These are phyloP conservation scores for Apis dorsata DNA, from an alignment of 1,140 invertebrate species.

Conservation along the genomic window DNA sequence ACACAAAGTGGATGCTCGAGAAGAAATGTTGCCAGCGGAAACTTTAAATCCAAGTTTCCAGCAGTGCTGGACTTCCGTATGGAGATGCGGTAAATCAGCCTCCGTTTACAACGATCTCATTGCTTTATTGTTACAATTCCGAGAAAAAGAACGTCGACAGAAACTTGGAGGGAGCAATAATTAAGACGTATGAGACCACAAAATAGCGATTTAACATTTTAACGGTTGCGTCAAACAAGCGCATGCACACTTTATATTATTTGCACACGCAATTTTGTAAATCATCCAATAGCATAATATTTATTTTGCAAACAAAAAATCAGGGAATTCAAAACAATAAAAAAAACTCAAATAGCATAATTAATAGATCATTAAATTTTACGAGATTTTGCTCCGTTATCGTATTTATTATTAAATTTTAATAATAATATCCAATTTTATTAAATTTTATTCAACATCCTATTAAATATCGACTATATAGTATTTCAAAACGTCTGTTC, in stretches of 20 bases:
- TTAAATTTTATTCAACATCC: conserved; percentile 16
- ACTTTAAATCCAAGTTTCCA: conserved; percentile 40
- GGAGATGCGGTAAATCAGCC: conserved; percentile 33
- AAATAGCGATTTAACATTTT: conserved; percentile 36
- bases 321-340: neutral
- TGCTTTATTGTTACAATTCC: conserved; percentile 30
- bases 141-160: conserved; percentile 2
- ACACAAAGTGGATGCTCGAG: conserved; percentile 7
- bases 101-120: neutral
- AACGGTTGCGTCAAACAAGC: neutral
- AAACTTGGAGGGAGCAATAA: conserved; percentile 13
- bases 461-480: conserved; percentile 7
- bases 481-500: neutral
- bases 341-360: neutral
- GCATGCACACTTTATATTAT: neutral
- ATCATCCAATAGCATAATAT: neutral
- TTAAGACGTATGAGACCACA: conserved; percentile 40
- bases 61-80: conserved; percentile 31
- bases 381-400: neutral
- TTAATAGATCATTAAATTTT: conserved; percentile 2
- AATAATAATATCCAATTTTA: neutral
- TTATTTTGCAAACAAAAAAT: neutral
- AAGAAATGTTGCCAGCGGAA: conserved; percentile 30
- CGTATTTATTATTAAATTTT: conserved; percentile 15
- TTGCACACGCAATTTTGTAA: conserved; percentile 12